phyloP scores from a whole-genome alignment of 1,140 invertebrate species.

The Aphaenogaster rudis region DNA sequence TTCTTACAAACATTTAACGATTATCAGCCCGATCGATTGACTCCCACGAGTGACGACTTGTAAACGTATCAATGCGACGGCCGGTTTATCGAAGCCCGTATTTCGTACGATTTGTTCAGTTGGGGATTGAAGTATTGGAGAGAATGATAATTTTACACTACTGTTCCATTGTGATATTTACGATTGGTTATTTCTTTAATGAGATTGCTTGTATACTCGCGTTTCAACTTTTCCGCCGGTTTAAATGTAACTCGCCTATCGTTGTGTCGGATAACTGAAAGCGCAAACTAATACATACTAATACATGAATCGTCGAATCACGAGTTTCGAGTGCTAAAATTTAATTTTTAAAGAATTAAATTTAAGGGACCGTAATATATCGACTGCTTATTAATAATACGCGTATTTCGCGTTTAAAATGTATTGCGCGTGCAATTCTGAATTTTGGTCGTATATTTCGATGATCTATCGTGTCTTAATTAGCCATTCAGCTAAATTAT shows the following conservation, averaged over 20 bases:
- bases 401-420: conserved; percentile 1
- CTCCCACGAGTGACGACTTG: not conserved
- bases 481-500: not conserved
- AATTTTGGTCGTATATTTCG: conserved; percentile 12
- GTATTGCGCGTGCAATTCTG: not conserved
- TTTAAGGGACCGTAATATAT: not conserved
- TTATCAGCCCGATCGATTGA: not conserved
- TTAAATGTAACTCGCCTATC: conserved; percentile 16
- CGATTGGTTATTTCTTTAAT: not conserved
- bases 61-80: not conserved
- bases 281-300: conserved; percentile 12
- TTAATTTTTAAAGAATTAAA: no score
- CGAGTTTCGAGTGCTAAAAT: not conserved
- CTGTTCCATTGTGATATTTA: not conserved
- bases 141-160: not conserved
- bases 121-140: not conserved
- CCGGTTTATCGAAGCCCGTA: not conserved
- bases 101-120: not conserved
- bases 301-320: not conserved
- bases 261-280: not conserved
- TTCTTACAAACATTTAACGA: conserved; percentile 14
- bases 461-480: conserved; percentile 26
- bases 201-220: conserved; percentile 1
- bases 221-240: not conserved
- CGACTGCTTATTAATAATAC: conserved; percentile 22